Conservation (phyloP, 2,888 invertebrate genomes). For the Patella pellucida region DNA sequence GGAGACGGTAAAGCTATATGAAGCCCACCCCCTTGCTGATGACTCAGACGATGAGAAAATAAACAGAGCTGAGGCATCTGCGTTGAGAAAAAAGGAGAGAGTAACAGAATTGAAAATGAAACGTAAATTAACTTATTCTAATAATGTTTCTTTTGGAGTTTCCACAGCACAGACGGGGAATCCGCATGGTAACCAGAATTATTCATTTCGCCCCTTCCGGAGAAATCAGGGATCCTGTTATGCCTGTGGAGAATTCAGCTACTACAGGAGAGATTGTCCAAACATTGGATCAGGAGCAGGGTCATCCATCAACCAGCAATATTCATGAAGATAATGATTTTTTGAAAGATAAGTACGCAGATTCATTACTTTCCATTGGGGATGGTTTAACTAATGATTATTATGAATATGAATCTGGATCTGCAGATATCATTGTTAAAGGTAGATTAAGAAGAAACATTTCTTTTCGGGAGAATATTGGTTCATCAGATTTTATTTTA, state of each 20-base stretch:
- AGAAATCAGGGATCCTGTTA: neutral
- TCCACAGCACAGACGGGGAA: too few relatives aligned
- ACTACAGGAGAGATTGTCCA: neutral
- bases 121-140: too few relatives aligned
- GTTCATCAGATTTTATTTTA: too few relatives aligned
- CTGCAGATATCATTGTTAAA: neutral
- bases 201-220: too few relatives aligned
- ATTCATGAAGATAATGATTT: neutral
- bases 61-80: too few relatives aligned
- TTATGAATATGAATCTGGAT: neutral
- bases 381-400: neutral
- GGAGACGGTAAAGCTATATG: neutral
- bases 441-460: too few relatives aligned
- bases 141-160: too few relatives aligned
- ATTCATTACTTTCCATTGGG: neutral
- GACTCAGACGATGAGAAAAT: too few relatives aligned
- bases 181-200: too few relatives aligned
- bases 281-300: neutral
- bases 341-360: neutral
- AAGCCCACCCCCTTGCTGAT: neutral
- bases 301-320: neutral
- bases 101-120: too few relatives aligned
- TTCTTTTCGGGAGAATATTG: too few relatives aligned
- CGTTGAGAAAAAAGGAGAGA: too few relatives aligned
- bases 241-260: neutral